Conservation (phyloP, 2,113 vertebrate species). For the Poicephalus meyeri region DNA sequence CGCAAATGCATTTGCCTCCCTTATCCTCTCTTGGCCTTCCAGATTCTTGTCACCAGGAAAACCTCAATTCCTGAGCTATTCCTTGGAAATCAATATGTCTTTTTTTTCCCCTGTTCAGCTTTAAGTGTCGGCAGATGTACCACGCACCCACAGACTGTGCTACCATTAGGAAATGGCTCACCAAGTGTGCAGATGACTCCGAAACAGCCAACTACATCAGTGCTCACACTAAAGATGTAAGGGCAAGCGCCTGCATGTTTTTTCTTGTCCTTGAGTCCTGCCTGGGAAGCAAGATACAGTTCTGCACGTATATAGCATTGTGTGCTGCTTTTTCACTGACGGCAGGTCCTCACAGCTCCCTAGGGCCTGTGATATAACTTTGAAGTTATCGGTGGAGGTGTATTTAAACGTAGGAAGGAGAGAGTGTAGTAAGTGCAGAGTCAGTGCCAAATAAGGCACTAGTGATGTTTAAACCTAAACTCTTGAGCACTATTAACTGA, state of each 20-base stretch:
- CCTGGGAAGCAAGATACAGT: neutral
- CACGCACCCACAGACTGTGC: constrained; percentile 98
- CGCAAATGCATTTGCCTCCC: neutral
- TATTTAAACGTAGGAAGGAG: neutral
- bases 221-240: constrained; percentile 99
- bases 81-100: neutral
- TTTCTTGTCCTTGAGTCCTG: neutral
- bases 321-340: neutral
- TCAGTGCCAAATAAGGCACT: neutral
- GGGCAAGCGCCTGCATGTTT: constrained; percentile 21
- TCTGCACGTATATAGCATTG: neutral
- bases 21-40: neutral
- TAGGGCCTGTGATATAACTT: neutral
- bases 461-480: neutral
- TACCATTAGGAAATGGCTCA: constrained; percentile 98
- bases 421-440: neutral
- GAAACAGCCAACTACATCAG: constrained; percentile 99
- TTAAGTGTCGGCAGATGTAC: constrained; percentile 99
- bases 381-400: neutral
- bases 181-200: constrained; percentile 99
- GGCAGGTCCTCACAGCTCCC: neutral
- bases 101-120: constrained; percentile 73
- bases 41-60: neutral
- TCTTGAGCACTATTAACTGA: neutral
- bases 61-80: neutral